A percentile compares a stretch with the other conserved stretches of the same genome.
Conservation (phyloP, 2,888 invertebrate genomes). For the Chydorus sphaericus region DNA sequence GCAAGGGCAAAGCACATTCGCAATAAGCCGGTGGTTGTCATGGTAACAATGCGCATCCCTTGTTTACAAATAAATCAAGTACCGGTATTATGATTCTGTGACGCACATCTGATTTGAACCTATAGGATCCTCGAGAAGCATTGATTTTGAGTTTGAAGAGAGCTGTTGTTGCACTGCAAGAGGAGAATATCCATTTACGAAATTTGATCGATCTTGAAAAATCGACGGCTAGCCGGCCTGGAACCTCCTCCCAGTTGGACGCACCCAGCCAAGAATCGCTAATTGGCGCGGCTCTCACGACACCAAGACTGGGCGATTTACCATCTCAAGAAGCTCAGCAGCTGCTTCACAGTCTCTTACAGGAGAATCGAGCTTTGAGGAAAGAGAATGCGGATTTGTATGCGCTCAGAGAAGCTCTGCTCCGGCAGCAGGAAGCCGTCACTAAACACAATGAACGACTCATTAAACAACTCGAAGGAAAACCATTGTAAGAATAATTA, state of each 20-base stretch:
- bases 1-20: conserved; percentile 82
- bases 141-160: conserved; percentile 74
- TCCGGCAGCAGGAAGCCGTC: conserved; percentile 76
- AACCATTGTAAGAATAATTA: background rate
- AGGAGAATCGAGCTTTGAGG: conserved; percentile 57
- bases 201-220: conserved; percentile 55
- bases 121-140: conserved; percentile 78
- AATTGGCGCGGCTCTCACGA: background rate
- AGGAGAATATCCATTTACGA: conserved; percentile 75
- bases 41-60: conserved; percentile 44
- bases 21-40: conserved; percentile 81
- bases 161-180: conserved; percentile 67
- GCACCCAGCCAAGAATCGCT: background rate
- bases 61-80: background rate
- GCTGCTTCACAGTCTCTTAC: conserved; percentile 11
- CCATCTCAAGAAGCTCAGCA: conserved; percentile 11
- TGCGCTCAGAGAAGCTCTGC: conserved; percentile 57
- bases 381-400: conserved; percentile 76
- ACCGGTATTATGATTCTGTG: background rate
- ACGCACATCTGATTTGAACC: background rate
- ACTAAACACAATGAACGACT: conserved; percentile 81
- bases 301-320: conserved; percentile 10
- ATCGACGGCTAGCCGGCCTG: conserved; percentile 32
- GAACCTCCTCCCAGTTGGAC: background rate
- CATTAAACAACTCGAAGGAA: conserved; percentile 57